Base-by-base conservation (phyloP, 2,888 invertebrate genomes). In the Holacanthella duospinosa region DNA sequence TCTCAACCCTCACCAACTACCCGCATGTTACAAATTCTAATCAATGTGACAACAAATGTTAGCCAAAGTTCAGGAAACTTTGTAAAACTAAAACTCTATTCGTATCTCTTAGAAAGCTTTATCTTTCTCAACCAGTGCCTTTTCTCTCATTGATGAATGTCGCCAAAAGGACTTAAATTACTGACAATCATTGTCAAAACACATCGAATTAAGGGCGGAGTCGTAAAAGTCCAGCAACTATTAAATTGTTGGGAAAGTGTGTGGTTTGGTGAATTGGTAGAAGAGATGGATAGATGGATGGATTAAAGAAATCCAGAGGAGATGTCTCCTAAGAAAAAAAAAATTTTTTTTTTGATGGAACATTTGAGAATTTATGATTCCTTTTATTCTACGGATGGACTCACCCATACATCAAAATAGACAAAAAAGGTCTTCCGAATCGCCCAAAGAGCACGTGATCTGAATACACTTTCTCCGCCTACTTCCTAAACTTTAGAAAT, bases 381-480 rank as follows among this genome's bases (percentile, higher is more conserved):
- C 19, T 48, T 48, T n/a, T 48, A 48, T 48, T 48, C 48, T 21
- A n/a, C 4, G 21, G 48, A 48, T 48, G 48, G 48, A 48, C 19
- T 48, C 4, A 21, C 19, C 48, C 48, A 48, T 48, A 21, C 19
- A 48, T 48, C 48, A 48, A 48, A 48, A 48, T 48, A 48, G 48
- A 48, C 48, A 48, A 48, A 48, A 48, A 48, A 21, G 48, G 6
- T 21, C n/a, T 48, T 48, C 21, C 19, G 48, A 48, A 48, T 48
- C 48, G 48, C 6, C 48, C 48, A 48, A 16, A 48, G 21, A n/a
- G 48, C 48, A 48, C 48, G 48, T 48, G 48, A 48, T 4, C 19
- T n/a, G 48, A 48, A 48, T 48, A 48, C n/a, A 48, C 19, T 48
- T 48, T 48, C 48, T 48, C 19, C 21, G n/a, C n/a, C n/a, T n/a